Evolutionary conservation across 2,888 invertebrate species (phyloP).

Genomic region (Brenthis ino): DNA sequence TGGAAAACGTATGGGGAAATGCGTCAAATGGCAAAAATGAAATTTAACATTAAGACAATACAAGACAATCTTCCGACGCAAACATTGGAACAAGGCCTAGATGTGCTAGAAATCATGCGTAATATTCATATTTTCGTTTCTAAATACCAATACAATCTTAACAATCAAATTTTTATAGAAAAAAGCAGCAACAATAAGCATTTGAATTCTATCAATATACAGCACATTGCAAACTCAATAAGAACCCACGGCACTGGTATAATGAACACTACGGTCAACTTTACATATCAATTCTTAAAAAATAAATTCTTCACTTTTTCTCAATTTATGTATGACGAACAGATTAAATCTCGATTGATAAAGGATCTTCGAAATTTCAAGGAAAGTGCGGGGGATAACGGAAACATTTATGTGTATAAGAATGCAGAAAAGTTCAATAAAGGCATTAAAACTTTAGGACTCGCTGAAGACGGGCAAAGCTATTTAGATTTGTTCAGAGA

Average conservation of each 20-base stretch:
- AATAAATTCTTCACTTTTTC: constrained; percentile 97
- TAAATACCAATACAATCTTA: constrained; percentile 96
- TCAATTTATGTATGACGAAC: constrained; percentile 98
- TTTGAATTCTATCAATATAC: constrained; percentile 96
- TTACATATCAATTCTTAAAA: constrained; percentile 95
- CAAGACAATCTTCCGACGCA: constrained; percentile 97
- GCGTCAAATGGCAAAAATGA: constrained; percentile 94
- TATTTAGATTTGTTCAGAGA: constrained; percentile 96
- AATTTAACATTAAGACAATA: constrained; percentile 90
- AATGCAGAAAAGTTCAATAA: constrained; percentile 96
- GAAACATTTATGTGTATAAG: constrained; percentile 91
- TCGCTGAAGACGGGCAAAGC: constrained; percentile 90
- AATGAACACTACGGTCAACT: constrained; percentile 96
- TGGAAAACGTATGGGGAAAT: constrained; percentile 99
- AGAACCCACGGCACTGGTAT: constrained; percentile 98
- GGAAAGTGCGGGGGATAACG: constrained; percentile 85
- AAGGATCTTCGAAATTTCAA: constrained; percentile 93
- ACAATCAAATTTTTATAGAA: constrained; percentile 98
- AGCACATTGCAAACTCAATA: constrained; percentile 97
- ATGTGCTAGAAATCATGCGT: constrained; percentile 98
- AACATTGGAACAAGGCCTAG: constrained; percentile 97
- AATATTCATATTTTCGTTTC: constrained; percentile 97
- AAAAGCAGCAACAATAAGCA: constrained; percentile 95
- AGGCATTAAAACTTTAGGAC: constrained; percentile 93
- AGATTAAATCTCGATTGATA: constrained; percentile 95